Percentiles rank a stretch among this genome's conserved stretches.
Conservation (phyloP, 2,888 invertebrate species). For the Priocnemis perturbator region DNA sequence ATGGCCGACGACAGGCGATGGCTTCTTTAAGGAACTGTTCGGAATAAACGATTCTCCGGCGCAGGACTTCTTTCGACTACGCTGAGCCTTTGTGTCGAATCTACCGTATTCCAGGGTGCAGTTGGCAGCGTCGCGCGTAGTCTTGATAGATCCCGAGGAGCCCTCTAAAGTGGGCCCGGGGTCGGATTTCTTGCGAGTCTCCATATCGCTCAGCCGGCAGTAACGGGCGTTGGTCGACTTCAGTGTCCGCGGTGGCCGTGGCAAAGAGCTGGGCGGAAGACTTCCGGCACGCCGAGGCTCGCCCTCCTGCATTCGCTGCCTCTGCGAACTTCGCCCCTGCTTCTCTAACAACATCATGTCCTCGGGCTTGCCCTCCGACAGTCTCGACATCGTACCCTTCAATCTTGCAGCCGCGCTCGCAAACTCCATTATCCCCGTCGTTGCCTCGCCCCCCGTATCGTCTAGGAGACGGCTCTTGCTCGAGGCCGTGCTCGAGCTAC, state of each 20-base stretch:
- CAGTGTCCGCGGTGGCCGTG: constrained; percentile 81
- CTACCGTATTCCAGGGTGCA: constrained; percentile 70
- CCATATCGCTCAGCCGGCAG: constrained; percentile 70
- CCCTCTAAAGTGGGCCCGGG: constrained; percentile 64
- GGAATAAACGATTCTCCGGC: constrained; percentile 49
- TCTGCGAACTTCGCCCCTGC: constrained; percentile 86
- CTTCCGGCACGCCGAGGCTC: constrained; percentile 75
- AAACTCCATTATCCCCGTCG: constrained; percentile 73
- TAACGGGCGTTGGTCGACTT: constrained; percentile 70
- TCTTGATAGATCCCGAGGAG: constrained; percentile 46
- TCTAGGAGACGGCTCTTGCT: constrained; percentile 72
- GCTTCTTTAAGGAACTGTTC: constrained; percentile 53
- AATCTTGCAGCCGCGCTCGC: constrained; percentile 63
- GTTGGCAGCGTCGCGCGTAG: constrained; percentile 73
- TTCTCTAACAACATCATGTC: constrained; percentile 86
- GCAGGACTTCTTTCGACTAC: constrained; percentile 66
- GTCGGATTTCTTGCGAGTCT: constrained; percentile 71
- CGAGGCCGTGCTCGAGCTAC: constrained; percentile 71
- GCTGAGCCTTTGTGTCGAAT: constrained; percentile 64
- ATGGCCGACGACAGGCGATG: constrained; percentile 70
- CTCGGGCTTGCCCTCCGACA: constrained; percentile 78
- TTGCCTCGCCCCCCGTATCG: constrained; percentile 65
- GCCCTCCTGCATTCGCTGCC: constrained; percentile 81
- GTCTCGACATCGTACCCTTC: constrained; percentile 62
- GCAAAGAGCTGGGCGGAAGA: constrained; percentile 84